A percentile compares a stretch with the other conserved stretches of the same genome.
phyloP scores from a whole-genome alignment of 2,797 vertebrate species.

The Lophotriccus pileatus region DNA sequence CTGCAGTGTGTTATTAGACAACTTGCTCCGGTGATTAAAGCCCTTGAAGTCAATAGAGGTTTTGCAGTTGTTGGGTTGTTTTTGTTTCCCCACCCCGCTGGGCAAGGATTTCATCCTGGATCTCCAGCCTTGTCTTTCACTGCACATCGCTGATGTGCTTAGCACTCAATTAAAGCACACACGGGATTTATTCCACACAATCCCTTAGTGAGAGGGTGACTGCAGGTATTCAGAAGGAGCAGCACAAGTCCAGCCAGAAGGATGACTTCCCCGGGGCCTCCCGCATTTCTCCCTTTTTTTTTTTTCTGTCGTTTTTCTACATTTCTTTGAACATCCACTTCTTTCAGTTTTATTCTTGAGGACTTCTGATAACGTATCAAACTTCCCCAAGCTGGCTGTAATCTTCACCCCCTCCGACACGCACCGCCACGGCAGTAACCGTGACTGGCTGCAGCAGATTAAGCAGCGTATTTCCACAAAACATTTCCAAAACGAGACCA shows the following conservation, averaged over 20 bases:
- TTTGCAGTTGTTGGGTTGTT: neutral
- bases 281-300: neutral
- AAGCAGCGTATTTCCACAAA: slow-evolving; percentile 26
- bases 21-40: neutral
- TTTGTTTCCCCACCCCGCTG: neutral
- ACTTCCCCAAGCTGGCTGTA: neutral
- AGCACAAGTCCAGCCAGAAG: neutral
- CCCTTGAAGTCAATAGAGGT: neutral
- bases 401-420: neutral
- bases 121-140: neutral
- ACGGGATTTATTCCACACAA: neutral
- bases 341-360: slow-evolving; percentile 15
- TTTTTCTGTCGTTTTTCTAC: neutral
- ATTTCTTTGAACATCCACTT: neutral
- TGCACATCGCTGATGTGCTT: neutral
- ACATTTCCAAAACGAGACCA: slow-evolving; percentile 17
- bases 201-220: neutral
- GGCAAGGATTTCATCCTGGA: neutral
- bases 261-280: neutral
- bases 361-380: neutral
- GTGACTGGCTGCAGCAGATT: slow-evolving; percentile 40
- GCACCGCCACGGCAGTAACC: neutral
- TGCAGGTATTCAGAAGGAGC: neutral
- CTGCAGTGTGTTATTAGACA: neutral
- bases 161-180: neutral